Conservation (phyloP, 2,888 invertebrate genomes). For the Chydorus sphaericus region DNA sequence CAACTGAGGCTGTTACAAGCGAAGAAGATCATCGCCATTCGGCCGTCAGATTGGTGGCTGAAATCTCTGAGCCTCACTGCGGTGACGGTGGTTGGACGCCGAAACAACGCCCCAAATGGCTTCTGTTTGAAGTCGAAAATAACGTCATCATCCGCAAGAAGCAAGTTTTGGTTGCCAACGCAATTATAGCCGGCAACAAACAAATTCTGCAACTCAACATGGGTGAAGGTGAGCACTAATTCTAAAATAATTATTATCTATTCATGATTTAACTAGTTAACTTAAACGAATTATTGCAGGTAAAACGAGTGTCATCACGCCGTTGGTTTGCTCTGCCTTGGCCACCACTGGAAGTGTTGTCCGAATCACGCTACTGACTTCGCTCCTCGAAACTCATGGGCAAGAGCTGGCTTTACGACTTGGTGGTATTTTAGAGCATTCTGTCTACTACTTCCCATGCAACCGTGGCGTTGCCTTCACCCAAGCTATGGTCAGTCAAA, state of each 20-base stretch:
- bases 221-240: too few species aligned
- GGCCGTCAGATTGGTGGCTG: background rate
- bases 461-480: slow-evolving; percentile 15
- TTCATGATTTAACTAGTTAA: too few species aligned
- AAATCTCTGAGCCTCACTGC: background rate
- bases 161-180: slow-evolving; percentile 16
- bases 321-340: slow-evolving; percentile 15
- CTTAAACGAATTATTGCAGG: too few species aligned
- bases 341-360: slow-evolving; percentile 14
- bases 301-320: slow-evolving; percentile 20
- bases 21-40: too few species aligned
- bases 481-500: background rate
- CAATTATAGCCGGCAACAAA: slow-evolving; percentile 15
- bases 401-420: slow-evolving; percentile 14
- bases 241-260: too few species aligned
- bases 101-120: slow-evolving; percentile 16
- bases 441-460: slow-evolving; percentile 17
- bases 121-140: slow-evolving; percentile 18
- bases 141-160: slow-evolving; percentile 16
- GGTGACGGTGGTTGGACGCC: slow-evolving; percentile 16
- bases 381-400: slow-evolving; percentile 17
- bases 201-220: slow-evolving; percentile 19
- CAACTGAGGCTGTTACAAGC: too few species aligned
- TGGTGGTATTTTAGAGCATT: slow-evolving; percentile 17
- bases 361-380: slow-evolving; percentile 18